Conservation (phyloP, 2,888 invertebrate species). For the Gnatocerus cornutus region DNA sequence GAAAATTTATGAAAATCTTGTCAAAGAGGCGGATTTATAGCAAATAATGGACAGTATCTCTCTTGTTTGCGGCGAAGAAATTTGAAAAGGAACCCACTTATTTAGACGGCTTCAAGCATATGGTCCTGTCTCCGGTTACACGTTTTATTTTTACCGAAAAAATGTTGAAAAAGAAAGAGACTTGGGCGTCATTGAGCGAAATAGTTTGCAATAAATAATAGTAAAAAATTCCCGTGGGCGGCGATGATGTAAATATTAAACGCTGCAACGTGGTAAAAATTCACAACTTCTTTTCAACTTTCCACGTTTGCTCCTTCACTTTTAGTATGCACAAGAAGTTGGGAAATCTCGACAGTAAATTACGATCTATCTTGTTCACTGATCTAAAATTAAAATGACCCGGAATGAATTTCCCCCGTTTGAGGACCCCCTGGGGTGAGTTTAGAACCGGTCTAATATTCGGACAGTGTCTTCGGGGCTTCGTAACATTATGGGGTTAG, state of each 20-base stretch:
- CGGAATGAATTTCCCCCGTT: constrained; percentile 28
- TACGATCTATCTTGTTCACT: constrained; percentile 36
- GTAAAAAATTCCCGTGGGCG: too few relatives aligned
- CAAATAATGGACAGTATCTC: neutral
- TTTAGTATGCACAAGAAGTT: constrained; percentile 17
- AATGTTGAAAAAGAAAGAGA: too few relatives aligned
- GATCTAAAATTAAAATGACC: constrained; percentile 42
- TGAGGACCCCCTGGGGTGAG: constrained; percentile 34
- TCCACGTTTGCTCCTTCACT: constrained; percentile 14
- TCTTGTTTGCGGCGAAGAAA: too few relatives aligned
- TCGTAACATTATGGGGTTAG: constrained; percentile 25
- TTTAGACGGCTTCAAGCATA: too few relatives aligned
- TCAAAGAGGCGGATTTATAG: neutral
- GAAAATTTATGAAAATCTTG: constrained; percentile 14
- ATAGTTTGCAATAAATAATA: too few relatives aligned
- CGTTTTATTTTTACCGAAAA: too few relatives aligned
- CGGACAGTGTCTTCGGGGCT: constrained; percentile 24
- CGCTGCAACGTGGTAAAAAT: neutral
- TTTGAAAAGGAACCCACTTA: too few relatives aligned
- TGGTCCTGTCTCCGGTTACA: too few relatives aligned
- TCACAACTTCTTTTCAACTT: neutral
- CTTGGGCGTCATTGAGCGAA: too few relatives aligned
- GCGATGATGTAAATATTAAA: neutral
- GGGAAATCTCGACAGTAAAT: constrained; percentile 20
- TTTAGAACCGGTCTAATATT: constrained; percentile 39